phyloP scores from a whole-genome alignment of 2,797 vertebrate species.

The Chloroceryle inda region DNA sequence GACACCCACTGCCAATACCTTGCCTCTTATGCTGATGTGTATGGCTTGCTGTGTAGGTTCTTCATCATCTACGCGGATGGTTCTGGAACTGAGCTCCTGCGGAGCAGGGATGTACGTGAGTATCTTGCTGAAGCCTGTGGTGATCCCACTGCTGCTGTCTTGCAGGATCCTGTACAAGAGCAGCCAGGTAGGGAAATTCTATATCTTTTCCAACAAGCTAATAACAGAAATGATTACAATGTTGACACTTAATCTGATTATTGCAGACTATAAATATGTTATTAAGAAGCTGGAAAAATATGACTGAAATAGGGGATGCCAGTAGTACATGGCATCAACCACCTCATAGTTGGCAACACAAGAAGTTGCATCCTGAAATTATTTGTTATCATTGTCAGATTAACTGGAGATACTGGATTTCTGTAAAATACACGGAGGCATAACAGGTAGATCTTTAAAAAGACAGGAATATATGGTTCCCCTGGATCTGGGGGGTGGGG shows the following conservation, averaged over 20 bases:
- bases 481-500: accelerated
- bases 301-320: neutral
- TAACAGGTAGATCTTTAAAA: neutral
- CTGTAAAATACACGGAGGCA: neutral
- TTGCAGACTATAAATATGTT: neutral
- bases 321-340: neutral
- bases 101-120: conserved; percentile 80
- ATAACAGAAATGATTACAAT: neutral
- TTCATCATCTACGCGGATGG: conserved; percentile 87
- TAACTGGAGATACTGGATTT: neutral
- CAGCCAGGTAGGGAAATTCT: conserved; percentile 78
- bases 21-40: neutral
- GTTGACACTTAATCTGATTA: neutral
- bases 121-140: conserved; percentile 78
- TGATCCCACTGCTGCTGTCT: conserved; percentile 82
- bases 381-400: neutral
- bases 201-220: neutral
- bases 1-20: neutral
- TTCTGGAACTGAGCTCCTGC: conserved; percentile 91
- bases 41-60: conserved; percentile 79
- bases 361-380: neutral
- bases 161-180: conserved; percentile 87
- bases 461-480: neutral
- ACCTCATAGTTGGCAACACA: neutral
- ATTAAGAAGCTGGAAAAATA: neutral